phyloP scores from a whole-genome alignment of 2,888 invertebrate species.

The Blomia tropicalis region DNA sequence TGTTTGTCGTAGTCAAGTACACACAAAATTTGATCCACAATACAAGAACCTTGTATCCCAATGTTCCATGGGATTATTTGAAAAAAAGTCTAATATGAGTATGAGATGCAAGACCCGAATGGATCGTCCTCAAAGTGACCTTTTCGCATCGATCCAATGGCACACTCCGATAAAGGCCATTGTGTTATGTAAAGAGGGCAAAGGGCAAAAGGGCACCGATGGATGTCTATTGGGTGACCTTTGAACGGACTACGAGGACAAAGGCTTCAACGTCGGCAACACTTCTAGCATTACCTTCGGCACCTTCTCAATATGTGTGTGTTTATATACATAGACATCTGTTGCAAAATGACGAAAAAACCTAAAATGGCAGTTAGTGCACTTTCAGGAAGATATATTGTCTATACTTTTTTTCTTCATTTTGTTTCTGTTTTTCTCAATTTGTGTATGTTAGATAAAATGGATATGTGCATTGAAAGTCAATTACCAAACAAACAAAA shows the following conservation, averaged over 20 bases:
- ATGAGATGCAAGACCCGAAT: too few relatives aligned
- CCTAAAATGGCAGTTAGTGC: background rate
- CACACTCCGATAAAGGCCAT: slow-evolving; percentile 3
- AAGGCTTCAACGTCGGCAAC: slow-evolving; percentile 5
- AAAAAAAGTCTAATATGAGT: too few relatives aligned
- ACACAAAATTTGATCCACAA: too few relatives aligned
- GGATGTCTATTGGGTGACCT: slow-evolving; percentile 2
- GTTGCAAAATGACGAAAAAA: background rate
- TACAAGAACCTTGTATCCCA: too few relatives aligned
- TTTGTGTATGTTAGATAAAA: too few relatives aligned
- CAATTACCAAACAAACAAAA: too few relatives aligned
- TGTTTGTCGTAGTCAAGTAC: too few relatives aligned
- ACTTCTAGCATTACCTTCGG: slow-evolving; percentile 11
- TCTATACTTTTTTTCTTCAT: too few relatives aligned
- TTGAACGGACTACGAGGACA: slow-evolving; percentile 6
- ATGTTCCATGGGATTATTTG: too few relatives aligned
- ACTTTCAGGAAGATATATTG: background rate
- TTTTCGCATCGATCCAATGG: slow-evolving; percentile 9
- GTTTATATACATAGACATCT: slow-evolving; percentile 5
- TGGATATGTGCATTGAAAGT: too few relatives aligned
- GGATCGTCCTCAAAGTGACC: slow-evolving; percentile 4
- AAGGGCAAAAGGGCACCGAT: slow-evolving; percentile 16
- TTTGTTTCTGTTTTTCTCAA: too few relatives aligned
- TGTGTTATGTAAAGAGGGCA: slow-evolving; percentile 16
- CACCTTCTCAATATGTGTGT: slow-evolving; percentile 9